Evolutionary conservation across 2,113 vertebrate species (phyloP).

Genomic region (Callipepla squamata): DNA sequence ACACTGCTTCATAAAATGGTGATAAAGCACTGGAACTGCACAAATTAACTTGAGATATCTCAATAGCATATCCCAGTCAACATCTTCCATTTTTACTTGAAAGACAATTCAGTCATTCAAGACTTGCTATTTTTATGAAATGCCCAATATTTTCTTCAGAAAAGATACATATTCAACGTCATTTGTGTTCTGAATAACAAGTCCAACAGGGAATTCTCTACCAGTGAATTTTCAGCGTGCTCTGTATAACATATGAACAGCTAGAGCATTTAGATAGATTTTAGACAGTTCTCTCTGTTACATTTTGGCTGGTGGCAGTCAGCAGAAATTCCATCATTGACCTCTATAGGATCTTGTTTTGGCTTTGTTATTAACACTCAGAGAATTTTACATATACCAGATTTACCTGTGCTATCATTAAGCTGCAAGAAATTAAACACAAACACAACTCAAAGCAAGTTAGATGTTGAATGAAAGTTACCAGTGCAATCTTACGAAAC

Average conservation of each 20-base stretch:
- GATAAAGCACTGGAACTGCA: background rate
- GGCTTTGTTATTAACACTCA: background rate
- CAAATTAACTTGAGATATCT: background rate
- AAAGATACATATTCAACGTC: background rate
- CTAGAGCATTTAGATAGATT: background rate
- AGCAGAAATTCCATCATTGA: background rate
- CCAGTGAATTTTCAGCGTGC: background rate
- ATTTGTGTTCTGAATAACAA: background rate
- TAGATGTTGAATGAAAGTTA: background rate
- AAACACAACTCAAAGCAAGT: constrained; percentile 12
- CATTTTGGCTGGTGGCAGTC: background rate
- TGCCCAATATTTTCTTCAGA: background rate
- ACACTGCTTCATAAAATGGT: background rate
- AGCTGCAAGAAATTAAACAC: constrained; percentile 51
- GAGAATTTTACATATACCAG: background rate
- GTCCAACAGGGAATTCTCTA: background rate
- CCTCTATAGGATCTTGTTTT: background rate
- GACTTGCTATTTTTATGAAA: background rate
- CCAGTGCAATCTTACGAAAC: background rate
- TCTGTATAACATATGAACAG: background rate
- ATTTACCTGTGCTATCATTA: constrained; percentile 13
- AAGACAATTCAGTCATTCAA: background rate
- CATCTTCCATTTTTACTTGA: background rate
- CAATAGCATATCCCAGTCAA: background rate
- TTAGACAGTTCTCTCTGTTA: background rate